Evolutionary conservation across 1,140 invertebrate species (phyloP).

Genomic region (Cecropterus lyciades): DNA sequence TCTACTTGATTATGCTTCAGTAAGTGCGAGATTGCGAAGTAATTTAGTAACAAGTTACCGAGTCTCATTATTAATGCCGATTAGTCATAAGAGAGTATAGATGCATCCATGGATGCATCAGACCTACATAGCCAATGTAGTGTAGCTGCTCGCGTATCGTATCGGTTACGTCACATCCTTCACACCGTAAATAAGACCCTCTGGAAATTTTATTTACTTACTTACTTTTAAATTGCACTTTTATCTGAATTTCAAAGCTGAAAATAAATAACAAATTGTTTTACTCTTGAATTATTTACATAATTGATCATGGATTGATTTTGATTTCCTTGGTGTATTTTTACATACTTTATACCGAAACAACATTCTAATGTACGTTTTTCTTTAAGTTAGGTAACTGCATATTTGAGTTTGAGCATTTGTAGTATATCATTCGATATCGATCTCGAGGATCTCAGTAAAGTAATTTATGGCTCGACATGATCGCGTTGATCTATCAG

Average conservation of each 20-base stretch:
- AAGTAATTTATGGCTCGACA: constrained; percentile 26
- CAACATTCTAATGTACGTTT: neutral
- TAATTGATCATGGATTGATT: too few species aligned
- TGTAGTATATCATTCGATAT: constrained; percentile 26
- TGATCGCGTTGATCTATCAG: constrained; percentile 37
- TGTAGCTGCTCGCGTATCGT: constrained; percentile 62
- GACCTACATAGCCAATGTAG: constrained; percentile 71
- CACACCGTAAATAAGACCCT: constrained; percentile 37
- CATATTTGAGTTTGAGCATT: constrained; percentile 12
- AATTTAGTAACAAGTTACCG: constrained; percentile 34
- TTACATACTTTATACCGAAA: too few species aligned
- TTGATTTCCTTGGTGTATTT: too few species aligned
- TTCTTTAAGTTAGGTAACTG: neutral
- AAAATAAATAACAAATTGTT: too few species aligned
- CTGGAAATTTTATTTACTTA: constrained; percentile 7
- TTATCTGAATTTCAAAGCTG: too few species aligned
- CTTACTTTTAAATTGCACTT: neutral
- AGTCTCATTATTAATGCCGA: constrained; percentile 35
- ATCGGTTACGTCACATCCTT: constrained; percentile 62
- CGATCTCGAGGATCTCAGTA: constrained; percentile 17
- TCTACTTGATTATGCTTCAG: constrained; percentile 18
- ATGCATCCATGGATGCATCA: constrained; percentile 49
- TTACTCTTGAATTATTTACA: too few species aligned
- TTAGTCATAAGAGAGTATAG: constrained; percentile 35
- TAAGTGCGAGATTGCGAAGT: constrained; percentile 32